phyloP scores from a whole-genome alignment of 2,113 vertebrate genomes.

The Trinectes maculatus region DNA sequence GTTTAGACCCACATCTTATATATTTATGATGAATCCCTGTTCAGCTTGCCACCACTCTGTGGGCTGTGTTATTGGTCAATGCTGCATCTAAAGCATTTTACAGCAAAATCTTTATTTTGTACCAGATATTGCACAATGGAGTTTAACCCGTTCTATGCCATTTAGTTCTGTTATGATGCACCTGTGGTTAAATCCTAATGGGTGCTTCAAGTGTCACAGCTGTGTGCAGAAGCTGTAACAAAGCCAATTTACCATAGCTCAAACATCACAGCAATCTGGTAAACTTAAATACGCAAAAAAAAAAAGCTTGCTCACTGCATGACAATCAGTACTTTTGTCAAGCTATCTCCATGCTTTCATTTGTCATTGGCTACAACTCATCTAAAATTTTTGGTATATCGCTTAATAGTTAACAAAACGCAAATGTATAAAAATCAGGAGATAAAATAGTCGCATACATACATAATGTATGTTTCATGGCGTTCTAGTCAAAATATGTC shows the following conservation, averaged over 20 bases:
- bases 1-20: too few species aligned
- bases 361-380: too few species aligned
- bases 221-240: neutral
- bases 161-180: neutral
- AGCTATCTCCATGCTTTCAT: too few species aligned
- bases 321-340: slow-evolving; percentile 25
- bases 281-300: slow-evolving; percentile 25
- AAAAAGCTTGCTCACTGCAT: slow-evolving; percentile 38
- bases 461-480: too few species aligned
- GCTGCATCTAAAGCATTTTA: neutral
- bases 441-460: too few species aligned
- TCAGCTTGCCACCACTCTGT: neutral
- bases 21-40: slow-evolving; percentile 13
- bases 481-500: too few species aligned
- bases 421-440: too few species aligned
- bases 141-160: neutral
- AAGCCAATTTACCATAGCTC: slow-evolving; percentile 17
- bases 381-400: too few species aligned
- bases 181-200: neutral
- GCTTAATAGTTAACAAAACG: too few species aligned
- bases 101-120: neutral
- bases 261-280: slow-evolving; percentile 31
- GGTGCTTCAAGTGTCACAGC: neutral
- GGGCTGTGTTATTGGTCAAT: neutral
- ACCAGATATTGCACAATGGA: neutral